Base-by-base conservation (phyloP, 2,888 invertebrate species). In the Serripes groenlandicus region DNA sequence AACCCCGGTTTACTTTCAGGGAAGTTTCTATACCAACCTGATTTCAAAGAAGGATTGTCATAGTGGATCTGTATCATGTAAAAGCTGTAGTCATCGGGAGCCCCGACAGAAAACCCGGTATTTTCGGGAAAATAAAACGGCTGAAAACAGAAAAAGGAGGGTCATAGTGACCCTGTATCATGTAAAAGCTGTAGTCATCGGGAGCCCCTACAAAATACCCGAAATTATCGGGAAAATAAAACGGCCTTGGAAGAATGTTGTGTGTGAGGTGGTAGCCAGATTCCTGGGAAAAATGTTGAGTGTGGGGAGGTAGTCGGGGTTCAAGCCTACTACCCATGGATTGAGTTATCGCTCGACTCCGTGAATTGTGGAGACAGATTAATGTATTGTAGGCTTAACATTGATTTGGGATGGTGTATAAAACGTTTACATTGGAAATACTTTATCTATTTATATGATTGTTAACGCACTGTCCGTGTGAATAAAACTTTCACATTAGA, bases 1-100 rank as follows among this genome's bases (percentile, higher is more conserved):
- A 28, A 21, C 69, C 42, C n/a, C n/a, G n/a, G n/a, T n/a, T n/a
- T n/a, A n/a, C n/a, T 42, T 9, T 71, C 71, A 26, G 37, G 35
- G 9, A 64, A 64, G 18, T 70, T 71, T 4, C 54, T 70, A 11
- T 60, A 62, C 34, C 11, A 37, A 69, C 69, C 69, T n/a, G 42
- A n/a, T 52, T 32, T 52, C 18, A 95, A 91, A 86, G 95, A 94
- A 66, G 96, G 96, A 92, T 98, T 98, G 93, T 98, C 98, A 94
- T 98, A 98, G 95, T 98, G 98, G 90, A 98, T 97, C 95, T 98
- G 98, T 64, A 98, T 95, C 97, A 98, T 97, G 95, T 97, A 98
- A 95, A 97, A 98, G 0, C 96, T 96, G 0, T 97, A 94, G n/a
- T 89, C 97, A 28, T 96, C 95, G 78, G 96, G 96, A 88, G 97